Evolutionary conservation across 1,140 invertebrate species (phyloP), one percentile per base, ranked within the genome.

Genomic region (Rhagoletis pomonella): DNA sequence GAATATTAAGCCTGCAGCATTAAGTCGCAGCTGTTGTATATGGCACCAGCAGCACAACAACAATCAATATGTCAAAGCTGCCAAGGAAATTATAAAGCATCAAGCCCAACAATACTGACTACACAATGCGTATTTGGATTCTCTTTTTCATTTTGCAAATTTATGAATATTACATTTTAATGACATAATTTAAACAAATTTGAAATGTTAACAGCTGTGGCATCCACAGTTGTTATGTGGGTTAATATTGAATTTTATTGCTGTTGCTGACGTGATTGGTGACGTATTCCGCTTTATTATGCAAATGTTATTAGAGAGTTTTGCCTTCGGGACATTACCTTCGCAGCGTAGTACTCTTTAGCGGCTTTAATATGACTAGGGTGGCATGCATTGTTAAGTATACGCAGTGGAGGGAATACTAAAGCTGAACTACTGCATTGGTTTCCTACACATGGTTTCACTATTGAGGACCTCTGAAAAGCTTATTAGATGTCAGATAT

Each of bases 81-180:
- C 1, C 29, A 29, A 29, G 29, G 29, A 29, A 29, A 29, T 29
- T 1, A 29, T 29, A 29, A 29, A 29, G 29, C 29, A 29, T 0
- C 1, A 29, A 29, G 29, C 29, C 0, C 29, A 29, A 29, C 29
- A 29, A 29, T 29, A 29, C 29, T 29, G 29, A 29, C 0, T 29
- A 29, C n/a, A n/a, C 29, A 29, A 29, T 29, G 29, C 29, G 29
- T 29, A 29, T 29, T 29, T 29, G 29, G 29, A 1, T 29, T 29
- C 29, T 29, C 29, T 29, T 29, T 29, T 29, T 29, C 29, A 29
- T 29, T 29, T 29, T 29, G 29, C 29, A 73, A 73, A 73, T 73
- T 73, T 73, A 73, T 73, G 67, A 73, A 73, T 73, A 73, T 73
- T 73, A 17, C 67, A 47, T 44, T 73, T 73, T 73, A 73, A 73